These are phyloP conservation scores for Micronisus gabar DNA, from an alignment of 2,113 vertebrate genomes.

Conservation along the genomic window DNA sequence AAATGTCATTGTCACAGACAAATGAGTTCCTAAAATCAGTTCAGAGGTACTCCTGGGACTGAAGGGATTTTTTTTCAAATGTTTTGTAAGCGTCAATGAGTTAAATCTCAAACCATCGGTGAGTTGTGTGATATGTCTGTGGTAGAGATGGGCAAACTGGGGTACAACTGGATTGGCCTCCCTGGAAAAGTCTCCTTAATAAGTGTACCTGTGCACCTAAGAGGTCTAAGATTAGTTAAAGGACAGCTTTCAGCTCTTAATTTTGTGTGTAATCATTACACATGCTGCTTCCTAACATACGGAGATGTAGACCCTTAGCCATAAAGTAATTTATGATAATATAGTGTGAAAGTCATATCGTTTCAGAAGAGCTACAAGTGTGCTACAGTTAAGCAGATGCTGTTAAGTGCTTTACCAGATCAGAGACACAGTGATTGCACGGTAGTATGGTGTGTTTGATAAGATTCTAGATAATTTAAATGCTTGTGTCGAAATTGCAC, in stretches of 20 bases:
- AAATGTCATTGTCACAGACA: background rate
- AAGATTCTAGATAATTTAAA: background rate
- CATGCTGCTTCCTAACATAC: background rate
- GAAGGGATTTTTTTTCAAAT: background rate
- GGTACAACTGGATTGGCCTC: background rate
- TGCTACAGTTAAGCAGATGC: background rate
- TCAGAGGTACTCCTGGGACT: background rate
- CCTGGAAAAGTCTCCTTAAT: background rate
- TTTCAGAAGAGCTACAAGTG: background rate
- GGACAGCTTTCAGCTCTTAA: background rate
- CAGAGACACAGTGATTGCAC: background rate
- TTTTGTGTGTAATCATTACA: background rate
- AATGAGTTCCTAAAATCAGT: background rate
- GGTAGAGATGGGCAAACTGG: background rate
- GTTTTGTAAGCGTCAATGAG: background rate
- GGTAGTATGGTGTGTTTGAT: background rate
- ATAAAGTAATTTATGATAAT: background rate
- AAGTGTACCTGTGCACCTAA: background rate
- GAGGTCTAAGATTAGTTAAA: background rate
- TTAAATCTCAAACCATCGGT: background rate
- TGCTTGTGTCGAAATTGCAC: background rate
- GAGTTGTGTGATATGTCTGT: background rate
- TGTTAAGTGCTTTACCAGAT: background rate
- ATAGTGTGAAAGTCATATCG: fast-evolving
- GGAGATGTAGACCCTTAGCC: background rate